Base-by-base conservation (phyloP, 2,888 invertebrate genomes). In the Saturnia japonica region DNA sequence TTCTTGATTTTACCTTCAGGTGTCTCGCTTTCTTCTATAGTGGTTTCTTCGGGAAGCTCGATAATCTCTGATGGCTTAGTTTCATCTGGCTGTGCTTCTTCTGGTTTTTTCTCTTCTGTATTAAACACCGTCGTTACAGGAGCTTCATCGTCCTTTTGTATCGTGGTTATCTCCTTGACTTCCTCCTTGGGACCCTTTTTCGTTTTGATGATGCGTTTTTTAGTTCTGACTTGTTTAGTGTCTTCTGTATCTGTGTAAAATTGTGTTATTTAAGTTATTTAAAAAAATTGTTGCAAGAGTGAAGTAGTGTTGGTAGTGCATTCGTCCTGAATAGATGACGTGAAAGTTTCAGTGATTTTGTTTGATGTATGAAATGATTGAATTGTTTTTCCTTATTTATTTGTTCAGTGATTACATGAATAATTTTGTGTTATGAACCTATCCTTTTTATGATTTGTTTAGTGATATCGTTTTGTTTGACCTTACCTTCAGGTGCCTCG, bases 1-100 rank as follows among this genome's bases (percentile, higher is more conserved):
- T 84, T 28, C 85, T 80, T 74, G 71, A 77, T 74, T 82, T 78
- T 81, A 72, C 83, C 75, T 74, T 85, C 78, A 43, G 82, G 74
- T 0, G 74, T 73, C 12, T 68, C 8, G 71, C 45, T 14, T 70
- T 70, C 54, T 22, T 54, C 54, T 7, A 54, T 22, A 8, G 54
- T 54, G 9, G 54, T 54, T 9, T 22, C 54, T 54, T 54, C 54
- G 2, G 54, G 54, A 54, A 54, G 54, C 54, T 54, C 54, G 22
- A 54, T 9, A 9, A 54, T 54, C 1, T 54, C 54, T 1, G 8
- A 0, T 54, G 54, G 22, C 54, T 7, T 54, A 22, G 54, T 54
- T 54, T 54, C 54, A 0, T 8, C 22, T 0, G 25, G 57, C 25
- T 57, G 11, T 12, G 57, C 8, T 68, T 94, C 57, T 22, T 57